Conservation (phyloP, 2,888 invertebrate species). For the Tribolium freemani region DNA sequence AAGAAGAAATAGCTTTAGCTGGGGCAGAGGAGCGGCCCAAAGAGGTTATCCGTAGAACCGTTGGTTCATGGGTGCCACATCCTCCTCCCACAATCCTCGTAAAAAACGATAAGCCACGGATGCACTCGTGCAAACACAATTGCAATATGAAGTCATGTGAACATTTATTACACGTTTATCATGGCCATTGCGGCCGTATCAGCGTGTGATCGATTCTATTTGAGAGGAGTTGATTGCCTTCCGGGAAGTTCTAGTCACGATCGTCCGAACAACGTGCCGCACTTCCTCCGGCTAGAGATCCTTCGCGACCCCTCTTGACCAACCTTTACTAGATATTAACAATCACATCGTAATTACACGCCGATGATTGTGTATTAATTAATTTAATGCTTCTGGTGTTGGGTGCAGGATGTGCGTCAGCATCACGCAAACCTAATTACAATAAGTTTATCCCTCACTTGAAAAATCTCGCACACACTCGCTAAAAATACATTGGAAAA, state of each 20-base stretch:
- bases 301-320: conserved; percentile 40
- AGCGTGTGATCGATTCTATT: conserved; percentile 46
- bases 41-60: background rate
- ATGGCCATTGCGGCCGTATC: conserved; percentile 35
- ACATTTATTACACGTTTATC: conserved; percentile 43
- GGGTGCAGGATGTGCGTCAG: conserved; percentile 19
- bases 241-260: conserved; percentile 55
- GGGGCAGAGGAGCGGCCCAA: too few relatives aligned
- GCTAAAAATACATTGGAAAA: too few relatives aligned
- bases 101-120: conserved; percentile 25
- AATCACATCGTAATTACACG: conserved; percentile 12
- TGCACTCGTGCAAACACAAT: conserved; percentile 45
- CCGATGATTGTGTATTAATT: conserved; percentile 29
- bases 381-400: conserved; percentile 31
- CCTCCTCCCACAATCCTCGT: background rate
- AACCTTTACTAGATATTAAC: background rate
- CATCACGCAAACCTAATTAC: conserved; percentile 21
- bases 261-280: conserved; percentile 46
- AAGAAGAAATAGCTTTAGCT: too few relatives aligned
- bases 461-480: too few relatives aligned
- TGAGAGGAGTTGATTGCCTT: conserved; percentile 47
- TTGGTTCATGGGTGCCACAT: background rate
- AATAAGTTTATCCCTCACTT: background rate
- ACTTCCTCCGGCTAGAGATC: conserved; percentile 49
- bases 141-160: conserved; percentile 40